Evolutionary conservation across 2,888 invertebrate genomes (phyloP).

Genomic region (Margaritifera margaritifera): DNA sequence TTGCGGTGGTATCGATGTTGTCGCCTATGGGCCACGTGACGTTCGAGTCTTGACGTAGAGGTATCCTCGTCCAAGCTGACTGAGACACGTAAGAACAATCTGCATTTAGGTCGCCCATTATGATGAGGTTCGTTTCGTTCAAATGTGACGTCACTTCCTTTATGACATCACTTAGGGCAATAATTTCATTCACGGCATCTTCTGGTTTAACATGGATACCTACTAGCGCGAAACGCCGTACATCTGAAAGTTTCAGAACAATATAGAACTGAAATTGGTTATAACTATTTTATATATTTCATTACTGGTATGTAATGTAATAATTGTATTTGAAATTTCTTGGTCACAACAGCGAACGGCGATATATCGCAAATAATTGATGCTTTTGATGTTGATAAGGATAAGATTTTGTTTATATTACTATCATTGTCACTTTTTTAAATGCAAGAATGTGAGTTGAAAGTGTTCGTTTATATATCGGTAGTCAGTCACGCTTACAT

Average conservation of each 20-base stretch:
- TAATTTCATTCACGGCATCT: conserved; percentile 51
- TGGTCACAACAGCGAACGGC: too few relatives aligned
- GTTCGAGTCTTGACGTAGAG: conserved; percentile 34
- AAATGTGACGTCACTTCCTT: conserved; percentile 30
- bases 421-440: too few relatives aligned
- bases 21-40: conserved; percentile 59
- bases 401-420: too few relatives aligned
- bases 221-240: conserved; percentile 44
- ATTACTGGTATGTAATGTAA: too few relatives aligned
- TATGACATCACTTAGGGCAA: conserved; percentile 42
- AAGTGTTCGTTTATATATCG: too few relatives aligned
- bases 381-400: too few relatives aligned
- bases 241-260: conserved; percentile 9
- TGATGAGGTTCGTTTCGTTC: conserved; percentile 42
- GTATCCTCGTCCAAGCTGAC: conserved; percentile 42
- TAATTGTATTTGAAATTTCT: too few relatives aligned
- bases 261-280: too few relatives aligned
- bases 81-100: conserved; percentile 57
- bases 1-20: conserved; percentile 57
- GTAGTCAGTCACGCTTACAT: too few relatives aligned
- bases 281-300: too few relatives aligned
- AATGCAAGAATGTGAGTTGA: too few relatives aligned
- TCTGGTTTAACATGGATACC: conserved; percentile 55
- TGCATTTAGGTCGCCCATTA: conserved; percentile 64
- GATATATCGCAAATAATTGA: too few relatives aligned